Conservation (phyloP, 2,113 vertebrate genomes). For the Limanda limanda region DNA sequence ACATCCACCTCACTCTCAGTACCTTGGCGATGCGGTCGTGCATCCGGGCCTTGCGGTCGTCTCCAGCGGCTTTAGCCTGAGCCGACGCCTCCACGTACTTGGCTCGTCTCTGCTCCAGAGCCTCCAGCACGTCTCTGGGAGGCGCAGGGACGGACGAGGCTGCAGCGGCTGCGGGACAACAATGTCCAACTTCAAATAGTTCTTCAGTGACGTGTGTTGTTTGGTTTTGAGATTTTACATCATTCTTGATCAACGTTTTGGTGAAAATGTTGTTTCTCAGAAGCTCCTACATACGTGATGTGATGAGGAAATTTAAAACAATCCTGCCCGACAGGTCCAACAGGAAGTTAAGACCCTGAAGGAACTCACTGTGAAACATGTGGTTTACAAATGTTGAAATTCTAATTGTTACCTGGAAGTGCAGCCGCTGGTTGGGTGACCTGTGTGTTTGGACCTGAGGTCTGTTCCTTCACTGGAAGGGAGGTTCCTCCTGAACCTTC, state of each 20-base stretch:
- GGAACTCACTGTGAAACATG: too few species aligned
- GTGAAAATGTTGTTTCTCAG: background rate
- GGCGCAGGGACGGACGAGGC: conserved; percentile 63
- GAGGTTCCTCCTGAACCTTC: conserved; percentile 27
- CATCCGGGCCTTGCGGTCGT: conserved; percentile 95
- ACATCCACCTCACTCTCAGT: background rate
- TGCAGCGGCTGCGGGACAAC: conserved; percentile 1
- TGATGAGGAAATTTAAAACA: too few species aligned
- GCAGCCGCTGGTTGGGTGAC: conserved; percentile 31
- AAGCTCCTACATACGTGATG: background rate
- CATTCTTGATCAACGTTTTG: background rate
- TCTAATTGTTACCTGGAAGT: conserved; percentile 16
- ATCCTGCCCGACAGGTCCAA: too few species aligned
- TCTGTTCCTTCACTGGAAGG: conserved; percentile 15
- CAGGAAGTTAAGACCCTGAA: too few species aligned
- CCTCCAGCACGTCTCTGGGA: conserved; percentile 88
- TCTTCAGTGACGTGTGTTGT: too few species aligned
- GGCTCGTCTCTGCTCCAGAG: conserved; percentile 90
- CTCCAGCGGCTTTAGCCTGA: conserved; percentile 89
- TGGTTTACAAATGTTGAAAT: too few species aligned
- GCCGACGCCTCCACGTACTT: conserved; percentile 89
- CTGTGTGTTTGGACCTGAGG: conserved; percentile 16
- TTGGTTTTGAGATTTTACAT: background rate
- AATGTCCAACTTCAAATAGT: too few species aligned
- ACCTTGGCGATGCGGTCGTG: conserved; percentile 96